Percentiles rank a stretch among this genome's conserved stretches.
Evolutionary conservation across 2,113 vertebrate genomes (phyloP).

Genomic region (Gallinago paraguaiae): DNA sequence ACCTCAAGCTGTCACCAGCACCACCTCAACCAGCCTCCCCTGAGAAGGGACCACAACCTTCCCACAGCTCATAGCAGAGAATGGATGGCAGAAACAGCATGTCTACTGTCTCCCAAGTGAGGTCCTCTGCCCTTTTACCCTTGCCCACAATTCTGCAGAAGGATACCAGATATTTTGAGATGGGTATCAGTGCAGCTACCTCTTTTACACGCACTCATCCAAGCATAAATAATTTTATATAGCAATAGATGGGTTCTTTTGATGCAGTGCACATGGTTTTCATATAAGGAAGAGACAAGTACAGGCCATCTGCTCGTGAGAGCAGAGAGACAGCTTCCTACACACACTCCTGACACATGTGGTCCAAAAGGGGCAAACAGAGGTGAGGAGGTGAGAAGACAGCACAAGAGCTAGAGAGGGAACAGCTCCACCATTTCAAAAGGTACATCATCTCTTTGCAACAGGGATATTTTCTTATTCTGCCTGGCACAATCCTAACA

Average conservation of each 20-base stretch:
- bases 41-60: neutral
- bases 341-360: rapidly evolving
- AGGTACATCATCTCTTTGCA: neutral
- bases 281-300: neutral
- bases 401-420: neutral
- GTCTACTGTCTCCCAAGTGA: neutral
- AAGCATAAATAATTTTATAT: neutral
- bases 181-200: neutral
- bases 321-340: neutral
- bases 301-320: neutral
- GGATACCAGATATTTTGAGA: neutral
- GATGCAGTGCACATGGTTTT: neutral
- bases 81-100: neutral
- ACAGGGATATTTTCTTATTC: neutral
- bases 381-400: neutral
- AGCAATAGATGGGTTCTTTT: neutral
- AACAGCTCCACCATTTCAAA: neutral
- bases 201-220: neutral
- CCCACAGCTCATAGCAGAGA: neutral
- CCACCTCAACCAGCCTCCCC: neutral
- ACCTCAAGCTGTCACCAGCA: neutral
- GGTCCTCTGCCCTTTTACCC: neutral
- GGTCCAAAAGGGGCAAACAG: neutral
- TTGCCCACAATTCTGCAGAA: neutral
- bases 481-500: neutral